These are phyloP conservation scores for Anastatus disparis DNA, from an alignment of 1,140 invertebrate species.

Conservation along the genomic window DNA sequence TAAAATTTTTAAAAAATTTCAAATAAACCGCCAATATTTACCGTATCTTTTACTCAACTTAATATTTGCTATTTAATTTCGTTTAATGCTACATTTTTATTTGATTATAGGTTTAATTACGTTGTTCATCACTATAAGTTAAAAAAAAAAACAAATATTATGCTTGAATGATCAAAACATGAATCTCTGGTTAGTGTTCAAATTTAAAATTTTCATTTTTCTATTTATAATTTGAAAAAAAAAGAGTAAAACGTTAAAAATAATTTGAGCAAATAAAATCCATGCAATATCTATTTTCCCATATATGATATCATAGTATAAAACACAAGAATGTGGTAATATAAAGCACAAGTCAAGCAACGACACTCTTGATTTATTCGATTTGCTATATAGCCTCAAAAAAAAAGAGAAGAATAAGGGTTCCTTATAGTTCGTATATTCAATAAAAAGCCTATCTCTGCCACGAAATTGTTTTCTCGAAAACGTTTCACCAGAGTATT, in stretches of 20 bases:
- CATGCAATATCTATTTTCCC: conserved; percentile 1
- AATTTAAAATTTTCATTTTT: no score
- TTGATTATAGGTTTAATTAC: no score
- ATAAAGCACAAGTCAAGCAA: neutral
- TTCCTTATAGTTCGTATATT: conserved; percentile 3
- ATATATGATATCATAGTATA: neutral
- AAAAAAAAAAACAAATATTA: no score
- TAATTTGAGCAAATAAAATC: conserved; percentile 16
- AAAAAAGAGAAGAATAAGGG: neutral
- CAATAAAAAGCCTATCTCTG: conserved; percentile 32
- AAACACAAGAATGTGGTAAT: neutral
- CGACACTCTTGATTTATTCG: conserved; percentile 15
- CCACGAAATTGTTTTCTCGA: conserved; percentile 18
- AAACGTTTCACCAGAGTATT: neutral
- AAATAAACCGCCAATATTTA: no score
- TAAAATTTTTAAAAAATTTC: no score
- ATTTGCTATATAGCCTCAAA: neutral
- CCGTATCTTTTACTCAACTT: no score
- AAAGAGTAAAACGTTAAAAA: conserved; percentile 14
- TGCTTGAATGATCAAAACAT: no score
- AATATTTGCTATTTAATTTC: no score
- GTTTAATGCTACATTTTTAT: no score
- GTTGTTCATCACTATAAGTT: no score
- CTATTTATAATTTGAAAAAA: no score
- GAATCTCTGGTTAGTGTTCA: no score